Percentiles rank a stretch among this genome's conserved stretches.
These are phyloP conservation scores for Yoshiicerus persimilis DNA, from an alignment of 1,140 invertebrate genomes.

Conservation along the genomic window DNA sequence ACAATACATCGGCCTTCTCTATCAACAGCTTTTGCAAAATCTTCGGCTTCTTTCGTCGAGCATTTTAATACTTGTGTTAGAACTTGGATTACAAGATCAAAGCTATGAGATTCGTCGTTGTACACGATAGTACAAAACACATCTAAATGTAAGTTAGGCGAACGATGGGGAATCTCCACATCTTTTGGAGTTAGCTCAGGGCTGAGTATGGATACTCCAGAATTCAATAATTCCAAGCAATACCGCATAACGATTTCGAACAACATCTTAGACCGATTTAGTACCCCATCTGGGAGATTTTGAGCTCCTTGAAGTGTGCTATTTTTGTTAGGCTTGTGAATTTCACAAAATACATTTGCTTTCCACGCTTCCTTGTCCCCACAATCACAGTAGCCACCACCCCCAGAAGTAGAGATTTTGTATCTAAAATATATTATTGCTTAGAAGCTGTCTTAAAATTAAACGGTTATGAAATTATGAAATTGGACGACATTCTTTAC, in stretches of 20 bases:
- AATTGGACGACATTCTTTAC: no score
- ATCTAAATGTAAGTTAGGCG: constrained; percentile 52
- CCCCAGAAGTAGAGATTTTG: constrained; percentile 89
- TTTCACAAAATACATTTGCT: constrained; percentile 75
- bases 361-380: constrained; percentile 95
- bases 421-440: constrained; percentile 65
- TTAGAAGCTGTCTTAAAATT: no score
- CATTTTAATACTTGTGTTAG: constrained; percentile 83
- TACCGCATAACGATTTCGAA: constrained; percentile 79
- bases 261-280: constrained; percentile 67
- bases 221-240: constrained; percentile 75
- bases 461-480: no score
- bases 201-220: constrained; percentile 60
- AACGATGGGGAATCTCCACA: neutral
- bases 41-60: constrained; percentile 80
- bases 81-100: constrained; percentile 90
- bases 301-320: constrained; percentile 39
- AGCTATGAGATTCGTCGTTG: constrained; percentile 96
- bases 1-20: constrained; percentile 81
- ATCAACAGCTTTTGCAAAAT: constrained; percentile 92
- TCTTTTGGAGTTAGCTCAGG: constrained; percentile 51
- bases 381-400: constrained; percentile 96
- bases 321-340: constrained; percentile 62
- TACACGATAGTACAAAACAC: constrained; percentile 89
- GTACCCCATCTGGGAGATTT: constrained; percentile 60